These are phyloP conservation scores for Rhagologus leucostigma DNA, from an alignment of 2,113 vertebrate genomes.

Conservation along the genomic window DNA sequence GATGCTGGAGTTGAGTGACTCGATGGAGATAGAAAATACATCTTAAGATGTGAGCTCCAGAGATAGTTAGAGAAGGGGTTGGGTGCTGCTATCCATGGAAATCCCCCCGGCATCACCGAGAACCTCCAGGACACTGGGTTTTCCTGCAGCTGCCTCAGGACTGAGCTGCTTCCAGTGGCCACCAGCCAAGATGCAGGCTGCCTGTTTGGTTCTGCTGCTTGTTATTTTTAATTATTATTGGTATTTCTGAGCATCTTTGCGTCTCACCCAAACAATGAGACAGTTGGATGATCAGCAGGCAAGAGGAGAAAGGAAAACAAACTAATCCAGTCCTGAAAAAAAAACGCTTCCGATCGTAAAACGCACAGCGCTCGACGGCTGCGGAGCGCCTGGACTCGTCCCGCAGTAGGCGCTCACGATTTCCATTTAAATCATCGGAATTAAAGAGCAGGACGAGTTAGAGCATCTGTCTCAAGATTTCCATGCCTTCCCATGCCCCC, in stretches of 20 bases:
- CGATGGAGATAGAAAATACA: background rate
- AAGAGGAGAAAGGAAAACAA: slow-evolving; percentile 6
- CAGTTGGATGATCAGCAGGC: slow-evolving; percentile 24
- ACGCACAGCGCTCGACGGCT: background rate
- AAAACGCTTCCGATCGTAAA: background rate
- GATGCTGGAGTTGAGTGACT: background rate
- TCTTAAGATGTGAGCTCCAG: background rate
- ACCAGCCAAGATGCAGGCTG: background rate
- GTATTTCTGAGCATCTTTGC: background rate
- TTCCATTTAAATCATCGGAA: slow-evolving; percentile 20
- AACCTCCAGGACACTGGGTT: background rate
- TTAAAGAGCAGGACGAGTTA: background rate
- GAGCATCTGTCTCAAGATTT: slow-evolving; percentile 23
- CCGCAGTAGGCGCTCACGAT: background rate
- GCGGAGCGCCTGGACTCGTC: background rate
- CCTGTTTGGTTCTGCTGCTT: background rate
- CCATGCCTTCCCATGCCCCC: background rate
- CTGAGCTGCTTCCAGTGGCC: background rate
- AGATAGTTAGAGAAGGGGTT: fast-evolving
- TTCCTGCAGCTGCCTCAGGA: background rate
- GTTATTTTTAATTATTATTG: background rate
- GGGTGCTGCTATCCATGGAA: background rate
- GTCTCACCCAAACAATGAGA: slow-evolving; percentile 10
- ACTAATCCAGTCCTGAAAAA: background rate
- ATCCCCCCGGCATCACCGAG: background rate